Base-by-base conservation (phyloP, 2,888 invertebrate genomes). In the Apodemia hepburni region DNA sequence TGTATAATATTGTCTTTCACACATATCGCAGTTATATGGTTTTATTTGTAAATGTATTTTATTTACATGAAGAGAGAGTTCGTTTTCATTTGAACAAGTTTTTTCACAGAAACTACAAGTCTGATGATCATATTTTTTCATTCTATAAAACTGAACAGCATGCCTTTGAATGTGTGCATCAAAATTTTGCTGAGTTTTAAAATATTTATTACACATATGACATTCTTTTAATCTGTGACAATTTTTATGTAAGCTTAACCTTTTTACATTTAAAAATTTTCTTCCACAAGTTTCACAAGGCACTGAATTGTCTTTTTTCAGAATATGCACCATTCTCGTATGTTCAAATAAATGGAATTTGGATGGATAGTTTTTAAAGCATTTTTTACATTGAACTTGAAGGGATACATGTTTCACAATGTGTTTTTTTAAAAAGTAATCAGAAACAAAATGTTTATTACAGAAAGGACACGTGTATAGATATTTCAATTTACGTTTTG, bases 101-200 rank as follows among this genome's bases (percentile, higher is more conserved):
- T 82, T 87, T 62, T 89, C 88, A 59, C 90, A 91, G 61, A 91
- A 87, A 68, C 87, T 89, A 65, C 90, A 91, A 0, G 77, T 85
- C 67, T 82, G 78, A 15, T 54, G 51, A 5, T 54, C 11, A 22
- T 27, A 15, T 27, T 54, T 54, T 27, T 54, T 54, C 18, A 54
- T 54, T 27, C 18, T 27, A 27, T 18, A 27, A 54, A 54, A 54
- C 27, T 54, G 51, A 0, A 67, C 59, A 0, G 73, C 70, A 61
- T 91, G 90, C 29, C 85, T 73, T 69, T 81, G 81, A 65, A 89
- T 73, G 47, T 91, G 90, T 2, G 42, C 71, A 15, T 84, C 75
- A 49, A 72, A 84, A 64, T 78, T 67, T 1, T 65, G 67, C 63
- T 87, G 87, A 0, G 77, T 72, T 1, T 64, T 63, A 59, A 82